Base-by-base conservation (phyloP, 2,888 invertebrate genomes). In the Eupithecia exiguata region DNA sequence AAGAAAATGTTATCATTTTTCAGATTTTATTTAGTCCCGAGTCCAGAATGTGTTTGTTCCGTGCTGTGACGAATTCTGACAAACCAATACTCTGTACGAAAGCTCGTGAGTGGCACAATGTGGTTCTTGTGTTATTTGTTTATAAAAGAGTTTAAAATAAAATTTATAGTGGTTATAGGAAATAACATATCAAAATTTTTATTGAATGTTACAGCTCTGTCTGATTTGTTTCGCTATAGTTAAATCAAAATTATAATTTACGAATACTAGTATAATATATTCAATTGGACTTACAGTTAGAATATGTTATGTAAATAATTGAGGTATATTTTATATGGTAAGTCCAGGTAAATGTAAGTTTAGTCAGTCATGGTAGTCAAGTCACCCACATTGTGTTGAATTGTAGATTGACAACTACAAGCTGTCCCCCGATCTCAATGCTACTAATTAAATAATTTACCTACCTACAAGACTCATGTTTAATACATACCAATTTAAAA, bases 21-120 rank as follows among this genome's bases (percentile, higher is more conserved):
- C 94, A 94, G 92, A 94, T 94, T 94, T 94, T 94, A 94, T 94
- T 93, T 91, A 93, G 92, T 93, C 93, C 94, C 92, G 90, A 93
- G 92, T 93, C 93, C 94, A 92, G 90, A 93, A 93, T 94, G 91
- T 89, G 92, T 94, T 93, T 93, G 93, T 92, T 92, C 91, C 92
- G 93, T 89, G 93, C 93, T 94, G 93, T 94, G 94, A 93, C 90
- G 86, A 88, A 89, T 89, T 88, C 85, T 86, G 89, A 91, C 93
- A 93, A 93, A 93, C 92, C 93, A 92, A 94, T 93, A 93, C 92
- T 88, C 78, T 84, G 84, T 84, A 72, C 76, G 83, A 80, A 58
- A 83, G 82, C 84, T 76, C 79, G 84, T 86, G 85, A 85, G 86
- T 70, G 83, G 82, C 88, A 84, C 86, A 84, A 86, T 90, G 91